phyloP scores from a whole-genome alignment of 2,797 vertebrate genomes.

The Argentina silus region DNA sequence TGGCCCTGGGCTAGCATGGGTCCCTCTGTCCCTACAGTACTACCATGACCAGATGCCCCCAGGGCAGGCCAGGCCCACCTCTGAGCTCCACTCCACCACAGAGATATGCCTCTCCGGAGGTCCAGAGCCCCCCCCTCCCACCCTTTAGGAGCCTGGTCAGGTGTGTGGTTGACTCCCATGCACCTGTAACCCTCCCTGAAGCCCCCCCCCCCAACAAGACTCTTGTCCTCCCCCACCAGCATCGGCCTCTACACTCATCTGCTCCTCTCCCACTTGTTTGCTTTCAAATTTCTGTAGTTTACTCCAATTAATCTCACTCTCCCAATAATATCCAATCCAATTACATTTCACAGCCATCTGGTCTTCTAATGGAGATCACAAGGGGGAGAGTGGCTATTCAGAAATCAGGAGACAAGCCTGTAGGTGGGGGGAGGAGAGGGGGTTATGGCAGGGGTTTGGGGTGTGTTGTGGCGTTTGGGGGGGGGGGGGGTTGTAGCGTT shows the following conservation, averaged over 20 bases:
- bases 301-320: constrained; percentile 72
- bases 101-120: neutral
- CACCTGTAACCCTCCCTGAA: neutral
- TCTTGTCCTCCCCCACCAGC: constrained; percentile 16
- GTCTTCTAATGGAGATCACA: constrained; percentile 75
- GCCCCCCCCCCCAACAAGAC: constrained; percentile 24
- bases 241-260: constrained; percentile 54
- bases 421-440: constrained; percentile 46
- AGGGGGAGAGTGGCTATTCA: constrained; percentile 55
- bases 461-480: constrained; percentile 45
- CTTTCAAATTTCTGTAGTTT: constrained; percentile 74
- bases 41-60: constrained; percentile 57
- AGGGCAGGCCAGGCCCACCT: constrained; percentile 54
- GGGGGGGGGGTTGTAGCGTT: constrained; percentile 75
- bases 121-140: no score
- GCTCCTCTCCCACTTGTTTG: constrained; percentile 72
- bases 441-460: constrained; percentile 61
- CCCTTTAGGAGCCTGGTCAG: no score
- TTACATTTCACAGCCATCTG: constrained; percentile 79
- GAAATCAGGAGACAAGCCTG: constrained; percentile 57
- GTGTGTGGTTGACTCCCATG: no score
- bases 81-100: constrained; percentile 31
- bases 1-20: constrained; percentile 50
- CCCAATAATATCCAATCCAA: constrained; percentile 72
- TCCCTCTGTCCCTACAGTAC: constrained; percentile 56